Evolutionary conservation across 2,113 vertebrate genomes (phyloP).

Genomic region (Fregata magnificens): DNA sequence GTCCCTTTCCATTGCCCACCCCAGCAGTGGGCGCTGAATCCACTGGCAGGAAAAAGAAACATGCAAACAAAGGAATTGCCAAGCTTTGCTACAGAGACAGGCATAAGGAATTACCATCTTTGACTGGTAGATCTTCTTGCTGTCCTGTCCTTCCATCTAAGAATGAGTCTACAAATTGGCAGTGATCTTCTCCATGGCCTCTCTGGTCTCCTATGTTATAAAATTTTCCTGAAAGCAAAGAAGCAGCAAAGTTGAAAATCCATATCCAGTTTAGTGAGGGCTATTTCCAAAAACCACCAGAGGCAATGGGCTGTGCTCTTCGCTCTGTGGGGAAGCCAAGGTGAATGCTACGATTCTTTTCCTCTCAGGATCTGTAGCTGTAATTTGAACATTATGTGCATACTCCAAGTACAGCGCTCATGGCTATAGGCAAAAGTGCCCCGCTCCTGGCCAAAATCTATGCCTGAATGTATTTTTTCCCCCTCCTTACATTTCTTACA

Average conservation of each 20-base stretch:
- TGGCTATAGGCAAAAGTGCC: not conserved
- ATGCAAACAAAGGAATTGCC: not conserved
- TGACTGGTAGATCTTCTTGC: constrained; percentile 84
- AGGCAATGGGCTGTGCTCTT: not conserved
- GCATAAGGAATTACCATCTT: constrained; percentile 75
- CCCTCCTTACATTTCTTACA: not conserved
- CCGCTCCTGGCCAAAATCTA: not conserved
- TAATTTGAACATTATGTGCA: not conserved
- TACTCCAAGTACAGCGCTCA: not conserved
- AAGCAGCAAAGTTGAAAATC: not conserved
- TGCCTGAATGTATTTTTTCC: not conserved
- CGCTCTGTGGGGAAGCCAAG: not conserved
- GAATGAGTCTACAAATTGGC: constrained; percentile 98
- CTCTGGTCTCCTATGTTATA: constrained; percentile 96
- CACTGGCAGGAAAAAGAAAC: not conserved
- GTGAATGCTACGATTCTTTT: not conserved
- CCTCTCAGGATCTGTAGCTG: not conserved
- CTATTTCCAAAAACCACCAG: not conserved
- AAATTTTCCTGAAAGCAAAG: constrained; percentile 85
- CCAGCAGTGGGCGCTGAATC: not conserved
- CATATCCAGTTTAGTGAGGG: not conserved
- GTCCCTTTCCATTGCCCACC: not conserved
- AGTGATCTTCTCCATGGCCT: constrained; percentile 95
- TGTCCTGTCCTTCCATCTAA: constrained; percentile 92
- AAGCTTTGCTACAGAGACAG: not conserved